phyloP scores from a whole-genome alignment of 2,113 vertebrate genomes.

The human (Homo sapiens) region DNA sequence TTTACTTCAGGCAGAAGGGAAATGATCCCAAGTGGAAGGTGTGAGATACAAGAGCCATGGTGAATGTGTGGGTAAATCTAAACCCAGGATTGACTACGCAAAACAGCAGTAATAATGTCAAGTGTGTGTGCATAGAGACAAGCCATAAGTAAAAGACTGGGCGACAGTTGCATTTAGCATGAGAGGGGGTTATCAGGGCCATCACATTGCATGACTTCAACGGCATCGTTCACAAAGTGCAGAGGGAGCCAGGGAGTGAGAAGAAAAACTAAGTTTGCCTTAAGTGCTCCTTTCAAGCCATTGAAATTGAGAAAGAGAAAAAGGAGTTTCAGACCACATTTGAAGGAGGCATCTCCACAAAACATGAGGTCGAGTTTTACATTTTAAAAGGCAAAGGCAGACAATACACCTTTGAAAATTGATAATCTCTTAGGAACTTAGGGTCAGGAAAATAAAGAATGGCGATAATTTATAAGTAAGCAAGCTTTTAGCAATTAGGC shows the following conservation, averaged over 20 bases:
- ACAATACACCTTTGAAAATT: not conserved
- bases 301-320: not conserved
- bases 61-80: not conserved
- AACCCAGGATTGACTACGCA: not conserved
- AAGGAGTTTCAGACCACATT: not conserved
- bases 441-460: not conserved
- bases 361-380: not conserved
- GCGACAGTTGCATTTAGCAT: not conserved
- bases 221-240: not conserved
- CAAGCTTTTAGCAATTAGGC: not conserved
- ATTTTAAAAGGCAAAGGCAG: not conserved
- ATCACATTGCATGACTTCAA: rapidly evolving
- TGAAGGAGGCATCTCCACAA: not conserved
- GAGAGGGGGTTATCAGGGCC: not conserved
- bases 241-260: not conserved
- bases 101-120: not conserved
- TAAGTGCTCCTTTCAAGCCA: not conserved
- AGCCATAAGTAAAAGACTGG: not conserved
- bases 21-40: not conserved
- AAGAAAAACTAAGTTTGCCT: not conserved
- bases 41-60: not conserved
- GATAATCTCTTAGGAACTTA: not conserved
- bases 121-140: not conserved
- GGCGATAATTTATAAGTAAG: not conserved
- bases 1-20: not conserved